A percentile compares a stretch with the other conserved stretches of the same genome.
Conservation (phyloP, 2,797 vertebrate genomes). For the Merluccius polli region DNA sequence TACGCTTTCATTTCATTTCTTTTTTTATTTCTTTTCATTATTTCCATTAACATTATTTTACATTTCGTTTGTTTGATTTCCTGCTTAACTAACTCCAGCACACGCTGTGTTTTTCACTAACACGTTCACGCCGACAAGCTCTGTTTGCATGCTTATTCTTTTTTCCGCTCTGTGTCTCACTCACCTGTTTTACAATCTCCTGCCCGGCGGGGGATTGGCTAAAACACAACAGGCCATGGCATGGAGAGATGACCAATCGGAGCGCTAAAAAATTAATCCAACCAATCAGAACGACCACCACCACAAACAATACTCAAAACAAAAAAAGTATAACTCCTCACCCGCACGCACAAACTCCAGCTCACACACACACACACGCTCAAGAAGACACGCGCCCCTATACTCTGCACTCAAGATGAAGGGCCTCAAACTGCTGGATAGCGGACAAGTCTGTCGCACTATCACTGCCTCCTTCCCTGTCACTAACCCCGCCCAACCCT, state of each 20-base stretch:
- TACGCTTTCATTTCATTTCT: slow-evolving; percentile 43
- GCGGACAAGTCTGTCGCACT: slow-evolving; percentile 55
- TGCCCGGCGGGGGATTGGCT: slow-evolving; percentile 47
- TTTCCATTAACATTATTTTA: neutral
- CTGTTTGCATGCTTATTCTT: slow-evolving; percentile 29
- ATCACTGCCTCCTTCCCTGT: slow-evolving; percentile 26
- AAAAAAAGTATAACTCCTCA: slow-evolving; percentile 8
- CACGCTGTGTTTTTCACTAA: slow-evolving; percentile 55
- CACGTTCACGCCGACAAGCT: slow-evolving; percentile 5
- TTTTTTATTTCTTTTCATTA: slow-evolving; percentile 29
- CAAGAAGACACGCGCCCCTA: slow-evolving; percentile 56
- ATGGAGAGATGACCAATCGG: slow-evolving; percentile 35
- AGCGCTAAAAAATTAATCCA: slow-evolving; percentile 6
- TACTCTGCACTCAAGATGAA: slow-evolving; percentile 75
- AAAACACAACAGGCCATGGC: slow-evolving; percentile 52
- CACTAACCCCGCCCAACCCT: slow-evolving; percentile 54
- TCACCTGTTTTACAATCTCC: slow-evolving; percentile 58
- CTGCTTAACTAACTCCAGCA: slow-evolving; percentile 49
- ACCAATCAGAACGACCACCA: neutral
- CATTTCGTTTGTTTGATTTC: slow-evolving; percentile 30
- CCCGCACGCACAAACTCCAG: slow-evolving; percentile 10
- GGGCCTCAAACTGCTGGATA: slow-evolving; percentile 76
- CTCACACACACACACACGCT: slow-evolving; percentile 14
- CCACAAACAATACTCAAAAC: neutral
- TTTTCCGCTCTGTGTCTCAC: slow-evolving; percentile 23